Base-by-base conservation (phyloP, 2,888 invertebrate genomes). In the Drosophila neutralis region DNA sequence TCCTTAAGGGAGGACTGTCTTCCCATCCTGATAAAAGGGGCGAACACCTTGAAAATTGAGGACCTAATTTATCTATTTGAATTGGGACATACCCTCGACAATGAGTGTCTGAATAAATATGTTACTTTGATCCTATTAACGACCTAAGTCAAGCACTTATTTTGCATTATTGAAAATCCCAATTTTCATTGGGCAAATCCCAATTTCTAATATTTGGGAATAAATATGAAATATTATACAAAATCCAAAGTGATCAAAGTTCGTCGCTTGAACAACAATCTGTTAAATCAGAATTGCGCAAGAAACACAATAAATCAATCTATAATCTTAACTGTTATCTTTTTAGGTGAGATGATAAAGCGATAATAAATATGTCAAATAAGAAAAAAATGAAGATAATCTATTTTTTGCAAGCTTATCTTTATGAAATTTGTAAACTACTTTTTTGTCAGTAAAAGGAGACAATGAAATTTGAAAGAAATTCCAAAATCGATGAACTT, bases 211-310 rank as follows among this genome's bases (percentile, higher is more conserved):
- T 49, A 4, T n/a, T 57, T 0, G 36, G 60, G 15, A n/a, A 36
- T 3, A 66, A 76, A 35, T 72, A 48, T 48, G 48, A 72, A 4
- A 18, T 54, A 6, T 36, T 72, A 7, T 72, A 72, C 4, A 49
- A 42, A n/a, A 65, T 65, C 24, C 57, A 68, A 36, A 36, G 18
- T 6, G 27, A 7, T 21, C 54, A 21, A 5, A 67, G 27, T 49
- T 13, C 38, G 15, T 11, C 24, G 27, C 2, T 33, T 56, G 15
- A 56, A 29, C n/a, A 56, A 35, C 29, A 8, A 15, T 48, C 36
- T 54, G 10, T 21, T 45, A 45, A 62, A 62, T 53, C 66, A 62
- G 13, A 38, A 53, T 36, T 24, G 45, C 15, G 36, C 36, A 38
- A 38, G 7, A 21, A 52, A 0, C 24, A 35, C 15, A 18, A 6